Evolutionary conservation across 2,113 vertebrate genomes (phyloP), one percentile per base, ranked within the genome.

Genomic region (Cololabis saira): DNA sequence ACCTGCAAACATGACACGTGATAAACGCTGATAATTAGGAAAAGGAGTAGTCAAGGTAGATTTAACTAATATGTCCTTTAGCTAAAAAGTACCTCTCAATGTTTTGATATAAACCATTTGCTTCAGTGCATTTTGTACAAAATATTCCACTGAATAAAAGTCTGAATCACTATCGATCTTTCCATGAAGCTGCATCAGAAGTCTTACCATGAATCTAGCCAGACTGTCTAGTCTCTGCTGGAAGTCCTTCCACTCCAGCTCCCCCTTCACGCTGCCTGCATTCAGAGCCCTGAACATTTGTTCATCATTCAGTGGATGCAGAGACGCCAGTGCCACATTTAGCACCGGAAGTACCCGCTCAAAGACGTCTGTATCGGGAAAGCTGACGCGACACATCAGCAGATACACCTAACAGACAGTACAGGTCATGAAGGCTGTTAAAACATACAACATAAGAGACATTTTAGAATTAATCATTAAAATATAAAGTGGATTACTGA

Each of bases 281-380:
- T 97, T 98, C 73, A 98, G 93, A 5, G 98, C 96, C 42, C 96
- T 94, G 89, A 97, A 99, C 80, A 99, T 96, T 93, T 99, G 97
- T 43, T 99, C 97, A 5, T 99, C 98, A 2, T 96, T 96, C 91
- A 99, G 93, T 45, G 98, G 98, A 83, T 99, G 98, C 40, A 99
- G 93, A 21, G 98, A 98, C 0, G 98, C 96, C 18, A 99, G 89
- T 0, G 95, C 94, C 89, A 99, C 96, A 1, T 98, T 99, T 51
- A 99, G 63, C 60, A 98, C 92, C 0, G 97, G 97, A 65, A 95
- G 94, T 0, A 94, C 94, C 56, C 93, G 93, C 84, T 98, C 97
- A 43, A 99, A 98, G 71, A 94, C 90, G 0, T 95, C 94, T 68
- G 95, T 94, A 17, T 96, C 95, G 68, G 95, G 95, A 82, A 99